Conservation (phyloP, 2,113 vertebrate genomes). For the Corydoras sp. region DNA sequence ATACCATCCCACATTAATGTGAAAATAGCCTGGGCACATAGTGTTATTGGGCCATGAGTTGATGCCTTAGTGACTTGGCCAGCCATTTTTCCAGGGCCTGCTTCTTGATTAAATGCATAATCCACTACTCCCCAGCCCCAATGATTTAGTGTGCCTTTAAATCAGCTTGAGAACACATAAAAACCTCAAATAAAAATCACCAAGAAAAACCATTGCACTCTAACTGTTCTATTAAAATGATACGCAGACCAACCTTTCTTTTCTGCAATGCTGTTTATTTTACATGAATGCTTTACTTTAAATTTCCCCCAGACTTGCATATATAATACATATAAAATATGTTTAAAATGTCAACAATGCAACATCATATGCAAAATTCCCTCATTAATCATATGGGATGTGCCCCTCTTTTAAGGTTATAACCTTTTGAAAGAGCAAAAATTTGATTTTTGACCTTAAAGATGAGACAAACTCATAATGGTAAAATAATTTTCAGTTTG, state of each 20-base stretch:
- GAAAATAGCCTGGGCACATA: conserved; percentile 59
- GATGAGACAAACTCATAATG: conserved; percentile 82
- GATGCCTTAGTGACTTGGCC: conserved; percentile 63
- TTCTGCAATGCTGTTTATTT: conserved; percentile 78
- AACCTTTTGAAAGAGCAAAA: conserved; percentile 84
- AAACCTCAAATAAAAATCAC: conserved; percentile 84
- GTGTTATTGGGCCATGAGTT: conserved; percentile 55
- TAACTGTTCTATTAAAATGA: conserved; percentile 84
- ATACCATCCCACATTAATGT: conserved; percentile 35
- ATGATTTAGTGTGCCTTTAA: conserved; percentile 80
- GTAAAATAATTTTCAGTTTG: conserved; percentile 81
- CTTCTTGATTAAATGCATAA: conserved; percentile 81
- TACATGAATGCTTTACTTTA: conserved; percentile 79
- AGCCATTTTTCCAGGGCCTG: conserved; percentile 71
- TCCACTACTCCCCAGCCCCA: conserved; percentile 75
- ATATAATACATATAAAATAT: conserved; percentile 73
- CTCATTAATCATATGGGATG: conserved; percentile 77
- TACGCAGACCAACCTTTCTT: conserved; percentile 75
- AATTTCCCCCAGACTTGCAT: conserved; percentile 72
- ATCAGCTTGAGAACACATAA: conserved; percentile 79
- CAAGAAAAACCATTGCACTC: conserved; percentile 80
- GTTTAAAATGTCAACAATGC: conserved; percentile 80
- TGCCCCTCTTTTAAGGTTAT: conserved; percentile 79
- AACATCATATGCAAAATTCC: conserved; percentile 76
- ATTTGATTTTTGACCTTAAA: conserved; percentile 84